Base-by-base conservation (phyloP, 92 coral and sea anemone species). In the Porites rus region DNA sequence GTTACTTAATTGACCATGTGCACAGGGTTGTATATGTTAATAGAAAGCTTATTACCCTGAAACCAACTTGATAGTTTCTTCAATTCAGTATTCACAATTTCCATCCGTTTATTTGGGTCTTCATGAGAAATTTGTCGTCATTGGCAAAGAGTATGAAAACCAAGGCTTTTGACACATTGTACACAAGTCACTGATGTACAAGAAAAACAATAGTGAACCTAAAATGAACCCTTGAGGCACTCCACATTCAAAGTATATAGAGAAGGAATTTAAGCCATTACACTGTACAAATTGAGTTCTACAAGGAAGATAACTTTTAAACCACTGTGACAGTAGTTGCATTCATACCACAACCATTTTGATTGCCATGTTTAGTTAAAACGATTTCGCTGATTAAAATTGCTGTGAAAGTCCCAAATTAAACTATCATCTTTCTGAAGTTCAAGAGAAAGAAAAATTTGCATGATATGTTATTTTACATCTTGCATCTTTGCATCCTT, bases 201-300 rank as follows among this genome's bases (percentile, higher is more conserved):
- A 50, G 18, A 81, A 59, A 50, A 43, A 81, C 72, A 81, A 38
- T 1, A 81, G 13, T 7, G 77, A 76, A 25, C 77, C 85, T 22
- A 81, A 53, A 10, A 81, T 68, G 60, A 77, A 81, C 2, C 85
- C 85, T 46, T 68, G 77, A 19, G 85, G 85, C 10, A 81, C 85
- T 9, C 85, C 85, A 73, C 77, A 81, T 67, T 31, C 64, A 50
- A 81, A 38, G 64, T 38, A 7, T 51, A 51, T 67, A 66, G 28
- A n/a, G 62, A 51, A 65, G 22, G 84, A 79, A 0, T 38, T 14
- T 6, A 11, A 62, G 22, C 75, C 84, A 65, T 80, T 80, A 20
- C 20, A 80, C 51, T 80, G 53, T 64, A 64, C 69, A 16, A 59
- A 80, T 43, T 80, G 84, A 25, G 50, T 7, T 46, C 84, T 80